phyloP scores from a whole-genome alignment of 2,888 invertebrate species.

The Dryobota labecula region DNA sequence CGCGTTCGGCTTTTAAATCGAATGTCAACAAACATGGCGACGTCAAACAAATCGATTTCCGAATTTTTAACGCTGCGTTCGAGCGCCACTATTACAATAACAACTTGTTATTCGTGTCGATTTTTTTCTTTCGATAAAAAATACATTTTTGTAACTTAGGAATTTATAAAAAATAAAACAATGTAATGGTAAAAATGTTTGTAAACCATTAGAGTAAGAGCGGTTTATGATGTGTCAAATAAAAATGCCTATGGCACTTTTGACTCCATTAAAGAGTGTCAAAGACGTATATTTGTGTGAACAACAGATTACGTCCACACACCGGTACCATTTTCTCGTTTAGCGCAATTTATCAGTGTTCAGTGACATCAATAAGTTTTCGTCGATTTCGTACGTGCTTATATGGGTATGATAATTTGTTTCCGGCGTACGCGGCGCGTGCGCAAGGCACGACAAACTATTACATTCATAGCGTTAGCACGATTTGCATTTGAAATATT shows the following conservation, averaged over 20 bases:
- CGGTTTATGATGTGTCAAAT: conserved; percentile 69
- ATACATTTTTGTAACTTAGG: conserved; percentile 59
- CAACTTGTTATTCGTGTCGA: conserved; percentile 62
- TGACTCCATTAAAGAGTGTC: conserved; percentile 70
- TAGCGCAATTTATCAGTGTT: conserved; percentile 86
- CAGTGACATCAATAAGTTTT: conserved; percentile 88
- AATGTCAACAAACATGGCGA: conserved; percentile 85
- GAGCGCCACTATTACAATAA: conserved; percentile 67
- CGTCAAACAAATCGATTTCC: conserved; percentile 82
- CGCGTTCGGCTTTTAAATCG: conserved; percentile 75
- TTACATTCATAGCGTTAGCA: conserved; percentile 89
- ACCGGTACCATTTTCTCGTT: conserved; percentile 83
- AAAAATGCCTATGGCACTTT: conserved; percentile 75
- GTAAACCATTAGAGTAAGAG: conserved; percentile 76
- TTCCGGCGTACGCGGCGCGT: conserved; percentile 89
- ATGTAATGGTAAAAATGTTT: conserved; percentile 63
- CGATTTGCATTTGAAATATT: conserved; percentile 91
- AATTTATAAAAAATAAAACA: conserved; percentile 62
- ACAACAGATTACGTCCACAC: conserved; percentile 76
- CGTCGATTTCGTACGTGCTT: conserved; percentile 86
- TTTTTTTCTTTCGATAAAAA: conserved; percentile 63
- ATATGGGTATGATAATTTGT: conserved; percentile 91
- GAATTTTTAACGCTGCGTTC: conserved; percentile 78
- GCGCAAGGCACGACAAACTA: conserved; percentile 89
- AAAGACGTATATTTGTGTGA: conserved; percentile 71